phyloP scores from a whole-genome alignment of 2,113 vertebrate species.

The Chamaea fasciata region DNA sequence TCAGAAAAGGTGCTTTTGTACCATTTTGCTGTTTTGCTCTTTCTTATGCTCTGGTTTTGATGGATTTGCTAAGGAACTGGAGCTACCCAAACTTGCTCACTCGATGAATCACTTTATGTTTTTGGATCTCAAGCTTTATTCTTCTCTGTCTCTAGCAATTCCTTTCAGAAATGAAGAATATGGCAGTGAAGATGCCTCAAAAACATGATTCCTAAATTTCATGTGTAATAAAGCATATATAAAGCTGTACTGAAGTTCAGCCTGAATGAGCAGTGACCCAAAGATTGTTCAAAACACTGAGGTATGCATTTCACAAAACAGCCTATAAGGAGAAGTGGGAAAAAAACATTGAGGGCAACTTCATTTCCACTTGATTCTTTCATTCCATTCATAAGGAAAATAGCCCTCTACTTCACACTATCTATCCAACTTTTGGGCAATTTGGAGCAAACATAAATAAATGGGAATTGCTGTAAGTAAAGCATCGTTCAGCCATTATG shows the following conservation, averaged over 20 bases:
- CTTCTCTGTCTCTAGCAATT: background rate
- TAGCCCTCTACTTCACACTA: background rate
- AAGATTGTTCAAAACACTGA: background rate
- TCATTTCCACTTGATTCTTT: constrained; percentile 6
- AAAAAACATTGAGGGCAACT: background rate
- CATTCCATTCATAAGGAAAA: constrained; percentile 2
- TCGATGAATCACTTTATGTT: background rate
- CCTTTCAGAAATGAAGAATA: background rate
- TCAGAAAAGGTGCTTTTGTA: background rate
- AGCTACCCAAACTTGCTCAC: background rate
- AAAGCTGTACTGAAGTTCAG: background rate
- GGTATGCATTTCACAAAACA: background rate
- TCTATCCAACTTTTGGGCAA: background rate
- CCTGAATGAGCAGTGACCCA: background rate
- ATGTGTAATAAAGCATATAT: background rate
- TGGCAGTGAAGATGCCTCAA: background rate
- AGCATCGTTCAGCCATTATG: background rate
- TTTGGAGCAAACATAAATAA: constrained; percentile 22
- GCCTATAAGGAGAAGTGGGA: background rate
- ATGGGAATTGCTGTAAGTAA: background rate
- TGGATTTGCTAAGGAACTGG: constrained; percentile 9
- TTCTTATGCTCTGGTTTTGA: background rate
- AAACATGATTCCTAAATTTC: background rate
- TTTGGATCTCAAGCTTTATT: background rate
- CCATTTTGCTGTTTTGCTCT: background rate